Evolutionary conservation across 2,797 vertebrate species (phyloP), one percentile per base, ranked within the genome.

Genomic region (Catostomus latipinnis): DNA sequence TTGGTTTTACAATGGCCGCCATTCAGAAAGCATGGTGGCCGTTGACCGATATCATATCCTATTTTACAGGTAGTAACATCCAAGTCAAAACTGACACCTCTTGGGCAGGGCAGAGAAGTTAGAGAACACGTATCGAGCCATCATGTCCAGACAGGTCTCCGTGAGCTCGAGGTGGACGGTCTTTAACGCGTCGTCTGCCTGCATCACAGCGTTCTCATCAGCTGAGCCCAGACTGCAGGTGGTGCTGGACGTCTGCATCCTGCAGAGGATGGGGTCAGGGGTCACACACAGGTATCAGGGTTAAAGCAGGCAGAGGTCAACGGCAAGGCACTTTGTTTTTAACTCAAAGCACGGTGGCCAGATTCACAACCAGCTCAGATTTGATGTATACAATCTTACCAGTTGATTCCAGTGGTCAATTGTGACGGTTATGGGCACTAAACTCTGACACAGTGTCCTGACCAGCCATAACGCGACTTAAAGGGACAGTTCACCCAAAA

Each of bases 91-190:
- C 2, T 34, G 34, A 1, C 54, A 98, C 97, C 97, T 98, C 89
- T 98, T 98, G 6, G 98, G 98, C 71, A 99, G 93, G 0, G 98
- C 97, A 0, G 97, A 99, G 92, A 99, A 99, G 91, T 99, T 99
- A 34, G 98, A 99, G 84, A 99, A 99, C 80, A 97, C 98, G 0
- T 99, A 99, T 90, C 98, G 92, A 1, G 98, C 98, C 97, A 99
- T 99, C 98, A 99, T 99, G 83, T 99, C 98, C 82, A 99, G 91
- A 73, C 98, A 99, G 1, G 97, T 99, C 90, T 99, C 98, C 0
- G 98, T 99, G 56, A 99, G 96, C 84, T 99, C 98, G 90, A 99
- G 91, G 84, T 99, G 98, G 72, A 99, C 97, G 0, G 92, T 99
- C 87, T 97, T 98, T 73, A 99, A 85, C 22, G 91, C 96, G 86